phyloP scores from a whole-genome alignment of 2,888 invertebrate species.

The Acheta domesticus region DNA sequence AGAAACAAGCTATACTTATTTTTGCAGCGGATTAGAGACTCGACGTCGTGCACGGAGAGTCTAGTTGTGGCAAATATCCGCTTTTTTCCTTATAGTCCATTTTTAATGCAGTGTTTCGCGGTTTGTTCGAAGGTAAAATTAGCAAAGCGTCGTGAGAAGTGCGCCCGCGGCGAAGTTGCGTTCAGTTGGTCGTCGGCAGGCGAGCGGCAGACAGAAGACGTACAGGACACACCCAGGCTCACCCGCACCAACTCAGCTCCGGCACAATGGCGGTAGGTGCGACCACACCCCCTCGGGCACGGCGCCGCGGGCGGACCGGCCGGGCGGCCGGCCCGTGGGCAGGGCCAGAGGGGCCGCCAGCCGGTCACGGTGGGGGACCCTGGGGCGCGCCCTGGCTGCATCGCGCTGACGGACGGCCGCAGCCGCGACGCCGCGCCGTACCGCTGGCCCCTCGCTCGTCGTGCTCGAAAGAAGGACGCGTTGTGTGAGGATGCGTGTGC shows the following conservation, averaged over 20 bases:
- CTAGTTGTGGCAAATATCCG: background rate
- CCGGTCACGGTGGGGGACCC: too few relatives aligned
- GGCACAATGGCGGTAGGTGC: conserved; percentile 12
- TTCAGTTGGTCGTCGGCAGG: background rate
- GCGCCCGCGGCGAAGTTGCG: background rate
- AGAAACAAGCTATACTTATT: conserved; percentile 18
- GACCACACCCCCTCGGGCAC: background rate
- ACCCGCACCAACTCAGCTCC: background rate
- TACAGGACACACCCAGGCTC: background rate
- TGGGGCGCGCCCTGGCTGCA: too few relatives aligned
- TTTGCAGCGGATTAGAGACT: background rate
- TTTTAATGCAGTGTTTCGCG: conserved; percentile 18
- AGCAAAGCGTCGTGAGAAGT: conserved; percentile 4
- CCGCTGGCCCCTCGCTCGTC: too few relatives aligned
- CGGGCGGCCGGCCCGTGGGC: too few relatives aligned
- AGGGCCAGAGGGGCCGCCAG: too few relatives aligned
- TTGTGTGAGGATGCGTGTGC: too few relatives aligned
- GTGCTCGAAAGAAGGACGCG: too few relatives aligned
- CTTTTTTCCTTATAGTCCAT: background rate
- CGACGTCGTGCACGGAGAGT: background rate
- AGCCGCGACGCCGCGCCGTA: too few relatives aligned
- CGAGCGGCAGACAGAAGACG: background rate
- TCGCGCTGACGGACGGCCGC: too few relatives aligned
- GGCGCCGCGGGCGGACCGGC: background rate
- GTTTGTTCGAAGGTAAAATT: background rate